These are phyloP conservation scores for Belgica antarctica DNA, from an alignment of 2,888 invertebrate genomes.

Conservation along the genomic window DNA sequence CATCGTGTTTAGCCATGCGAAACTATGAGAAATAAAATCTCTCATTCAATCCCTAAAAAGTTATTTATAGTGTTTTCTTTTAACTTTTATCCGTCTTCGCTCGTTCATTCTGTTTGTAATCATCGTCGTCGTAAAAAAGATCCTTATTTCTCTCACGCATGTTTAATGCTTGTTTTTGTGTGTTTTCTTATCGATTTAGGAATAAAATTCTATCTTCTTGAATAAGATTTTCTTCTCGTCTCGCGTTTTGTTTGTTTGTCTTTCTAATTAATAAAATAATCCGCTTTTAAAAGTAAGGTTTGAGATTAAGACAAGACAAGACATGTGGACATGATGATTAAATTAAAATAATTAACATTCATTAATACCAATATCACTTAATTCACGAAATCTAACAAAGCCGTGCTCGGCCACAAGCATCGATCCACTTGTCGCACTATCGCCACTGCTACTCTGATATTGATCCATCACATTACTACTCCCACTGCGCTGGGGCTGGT, in stretches of 20 bases:
- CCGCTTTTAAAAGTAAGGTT: neutral
- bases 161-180: neutral
- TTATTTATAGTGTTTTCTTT: slow-evolving; percentile 34
- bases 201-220: slow-evolving; percentile 19
- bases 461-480: slow-evolving; percentile 48
- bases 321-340: slow-evolving; percentile 35
- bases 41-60: slow-evolving; percentile 26
- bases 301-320: neutral
- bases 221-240: too few relatives aligned
- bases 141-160: slow-evolving; percentile 37
- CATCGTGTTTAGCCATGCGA: slow-evolving; percentile 28
- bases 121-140: slow-evolving; percentile 27
- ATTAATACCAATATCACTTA: slow-evolving; percentile 58
- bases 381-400: slow-evolving; percentile 77
- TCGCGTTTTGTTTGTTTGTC: slow-evolving; percentile 3
- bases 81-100: neutral
- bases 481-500: slow-evolving; percentile 53
- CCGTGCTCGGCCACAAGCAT: slow-evolving; percentile 91
- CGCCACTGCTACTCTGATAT: slow-evolving; percentile 57
- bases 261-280: neutral
- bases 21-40: slow-evolving; percentile 18
- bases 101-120: slow-evolving; percentile 1
- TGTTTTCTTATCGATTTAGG: neutral
- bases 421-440: slow-evolving; percentile 61
- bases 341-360: slow-evolving; percentile 44